A percentile compares a stretch with the other conserved stretches of the same genome.
Evolutionary conservation across 2,797 vertebrate species (phyloP).

Genomic region (Anolis apletophallus): DNA sequence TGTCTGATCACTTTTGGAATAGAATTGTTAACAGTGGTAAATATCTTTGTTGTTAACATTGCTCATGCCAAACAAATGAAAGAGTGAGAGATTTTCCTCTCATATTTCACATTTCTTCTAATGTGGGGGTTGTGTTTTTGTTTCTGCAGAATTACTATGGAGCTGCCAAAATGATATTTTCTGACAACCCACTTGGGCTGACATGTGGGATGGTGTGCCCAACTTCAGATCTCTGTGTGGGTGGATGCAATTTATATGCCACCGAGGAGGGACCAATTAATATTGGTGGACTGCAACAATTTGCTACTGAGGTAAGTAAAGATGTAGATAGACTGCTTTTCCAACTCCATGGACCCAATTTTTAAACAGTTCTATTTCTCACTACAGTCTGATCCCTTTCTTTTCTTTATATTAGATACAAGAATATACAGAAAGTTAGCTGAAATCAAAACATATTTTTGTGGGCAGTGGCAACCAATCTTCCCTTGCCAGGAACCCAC

Average conservation of each 20-base stretch:
- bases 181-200: slow-evolving; percentile 95
- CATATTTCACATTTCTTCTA: slow-evolving; percentile 24
- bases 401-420: slow-evolving; percentile 24
- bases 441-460: slow-evolving; percentile 52
- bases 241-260: slow-evolving; percentile 93
- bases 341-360: background rate
- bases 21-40: slow-evolving; percentile 4
- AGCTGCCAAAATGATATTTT: slow-evolving; percentile 90
- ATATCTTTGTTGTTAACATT: background rate
- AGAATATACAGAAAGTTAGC: slow-evolving; percentile 51
- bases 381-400: background rate
- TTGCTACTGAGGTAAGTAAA: slow-evolving; percentile 89
- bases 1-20: background rate
- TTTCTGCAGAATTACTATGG: slow-evolving; percentile 85
- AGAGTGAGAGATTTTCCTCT: background rate
- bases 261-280: slow-evolving; percentile 96
- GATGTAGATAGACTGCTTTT: slow-evolving; percentile 10
- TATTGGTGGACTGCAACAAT: slow-evolving; percentile 95
- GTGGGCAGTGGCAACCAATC: background rate
- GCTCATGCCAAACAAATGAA: background rate
- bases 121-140: slow-evolving; percentile 26
- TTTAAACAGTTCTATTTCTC: slow-evolving; percentile 33
- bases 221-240: slow-evolving; percentile 95
- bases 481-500: no score
- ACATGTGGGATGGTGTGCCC: slow-evolving; percentile 96